These are phyloP conservation scores for Lanistes nyassanus DNA, from an alignment of 1,140 invertebrate genomes.

Conservation along the genomic window DNA sequence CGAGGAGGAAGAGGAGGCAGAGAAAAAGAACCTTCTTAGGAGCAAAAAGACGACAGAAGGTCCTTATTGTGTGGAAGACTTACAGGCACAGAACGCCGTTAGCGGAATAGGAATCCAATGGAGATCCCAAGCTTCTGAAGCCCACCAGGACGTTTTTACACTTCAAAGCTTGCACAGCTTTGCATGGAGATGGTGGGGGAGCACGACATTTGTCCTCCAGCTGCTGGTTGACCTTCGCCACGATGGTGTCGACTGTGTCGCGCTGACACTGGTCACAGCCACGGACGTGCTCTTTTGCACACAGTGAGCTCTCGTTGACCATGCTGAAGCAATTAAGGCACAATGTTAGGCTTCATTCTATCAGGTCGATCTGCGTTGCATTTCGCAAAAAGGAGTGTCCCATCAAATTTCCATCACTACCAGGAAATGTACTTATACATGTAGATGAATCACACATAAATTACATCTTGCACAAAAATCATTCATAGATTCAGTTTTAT, in stretches of 20 bases:
- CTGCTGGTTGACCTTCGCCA: slow-evolving; percentile 20
- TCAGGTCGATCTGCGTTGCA: too few relatives aligned
- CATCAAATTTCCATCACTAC: too few relatives aligned
- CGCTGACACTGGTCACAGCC: slow-evolving; percentile 35
- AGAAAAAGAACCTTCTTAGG: not conserved
- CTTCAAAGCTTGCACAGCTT: slow-evolving; percentile 14
- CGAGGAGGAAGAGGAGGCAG: not conserved
- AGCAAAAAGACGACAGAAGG: too few relatives aligned
- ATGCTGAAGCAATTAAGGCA: slow-evolving; percentile 9
- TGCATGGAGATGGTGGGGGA: slow-evolving; percentile 29
- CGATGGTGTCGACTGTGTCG: slow-evolving; percentile 26
- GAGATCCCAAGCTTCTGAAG: not conserved
- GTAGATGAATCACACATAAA: too few relatives aligned
- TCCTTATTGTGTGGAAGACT: not conserved
- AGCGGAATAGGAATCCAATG: too few relatives aligned
- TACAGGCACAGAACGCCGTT: slow-evolving; percentile 23
- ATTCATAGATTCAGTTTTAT: too few relatives aligned
- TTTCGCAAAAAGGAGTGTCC: too few relatives aligned
- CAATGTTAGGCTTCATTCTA: not conserved
- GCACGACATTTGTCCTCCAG: slow-evolving; percentile 24
- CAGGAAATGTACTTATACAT: too few relatives aligned
- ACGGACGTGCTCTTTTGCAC: slow-evolving; percentile 16
- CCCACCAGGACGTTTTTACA: slow-evolving; percentile 22
- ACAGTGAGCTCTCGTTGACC: slow-evolving; percentile 13
- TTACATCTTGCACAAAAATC: too few relatives aligned